phyloP scores from a whole-genome alignment of 2,113 vertebrate genomes.

The Hymenochirus boettgeri region DNA sequence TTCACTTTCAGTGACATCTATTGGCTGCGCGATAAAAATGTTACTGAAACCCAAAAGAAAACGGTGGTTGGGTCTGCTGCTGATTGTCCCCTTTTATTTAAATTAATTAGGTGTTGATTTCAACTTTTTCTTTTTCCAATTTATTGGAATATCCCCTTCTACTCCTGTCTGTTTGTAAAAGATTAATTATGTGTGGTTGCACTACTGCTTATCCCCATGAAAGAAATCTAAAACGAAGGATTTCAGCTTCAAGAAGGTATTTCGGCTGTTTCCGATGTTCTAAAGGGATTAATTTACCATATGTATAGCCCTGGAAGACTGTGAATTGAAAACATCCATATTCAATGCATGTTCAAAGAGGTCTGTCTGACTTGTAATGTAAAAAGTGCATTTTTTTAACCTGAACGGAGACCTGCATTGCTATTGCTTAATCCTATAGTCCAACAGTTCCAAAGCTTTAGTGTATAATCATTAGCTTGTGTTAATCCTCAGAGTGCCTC shows the following conservation, averaged over 20 bases:
- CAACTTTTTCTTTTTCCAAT: slow-evolving; percentile 58
- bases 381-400: slow-evolving; percentile 91
- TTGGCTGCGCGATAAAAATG: too few relatives aligned
- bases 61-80: too few relatives aligned
- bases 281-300: slow-evolving; percentile 89
- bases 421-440: slow-evolving; percentile 88
- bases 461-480: slow-evolving; percentile 86
- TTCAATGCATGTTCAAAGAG: slow-evolving; percentile 90
- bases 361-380: slow-evolving; percentile 88
- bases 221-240: slow-evolving; percentile 80
- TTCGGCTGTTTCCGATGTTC: slow-evolving; percentile 83
- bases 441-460: slow-evolving; percentile 85
- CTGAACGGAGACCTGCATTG: slow-evolving; percentile 82
- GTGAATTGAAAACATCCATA: slow-evolving; percentile 91
- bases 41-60: too few relatives aligned
- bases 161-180: slow-evolving; percentile 73
- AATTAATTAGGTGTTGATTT: slow-evolving; percentile 70
- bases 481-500: slow-evolving; percentile 85
- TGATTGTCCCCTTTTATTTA: slow-evolving; percentile 54
- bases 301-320: slow-evolving; percentile 86
- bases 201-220: slow-evolving; percentile 77
- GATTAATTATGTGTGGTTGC: slow-evolving; percentile 80
- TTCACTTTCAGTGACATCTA: too few relatives aligned
- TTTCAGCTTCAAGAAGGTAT: slow-evolving; percentile 81
- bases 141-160: slow-evolving; percentile 65